Evolutionary conservation across 2,888 invertebrate species (phyloP).

Genomic region (Tetranychus truncatus): DNA sequence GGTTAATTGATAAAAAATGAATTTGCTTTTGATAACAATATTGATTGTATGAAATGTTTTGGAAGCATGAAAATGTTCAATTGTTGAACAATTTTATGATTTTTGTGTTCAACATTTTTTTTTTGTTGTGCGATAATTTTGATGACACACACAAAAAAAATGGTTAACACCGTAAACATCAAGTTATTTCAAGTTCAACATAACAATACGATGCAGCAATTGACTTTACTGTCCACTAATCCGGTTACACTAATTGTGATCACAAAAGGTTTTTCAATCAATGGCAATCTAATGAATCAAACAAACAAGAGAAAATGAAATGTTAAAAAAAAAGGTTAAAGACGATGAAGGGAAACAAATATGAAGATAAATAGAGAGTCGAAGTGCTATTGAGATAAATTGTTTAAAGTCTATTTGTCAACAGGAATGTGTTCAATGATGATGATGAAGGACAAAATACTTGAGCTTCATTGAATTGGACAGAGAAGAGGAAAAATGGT

Average conservation of each 20-base stretch:
- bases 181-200: neutral
- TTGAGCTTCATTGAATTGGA: neutral
- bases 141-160: neutral
- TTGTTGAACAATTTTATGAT: neutral
- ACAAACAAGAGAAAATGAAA: neutral
- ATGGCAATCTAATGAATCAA: neutral
- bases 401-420: neutral
- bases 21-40: neutral
- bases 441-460: neutral
- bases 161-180: neutral
- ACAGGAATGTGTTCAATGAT: neutral
- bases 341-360: neutral
- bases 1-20: too few relatives aligned
- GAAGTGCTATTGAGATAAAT: neutral
- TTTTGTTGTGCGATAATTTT: neutral
- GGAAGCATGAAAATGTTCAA: conserved; percentile 1
- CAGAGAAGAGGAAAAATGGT: neutral
- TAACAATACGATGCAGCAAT: neutral
- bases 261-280: neutral
- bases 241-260: neutral
- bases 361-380: neutral
- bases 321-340: neutral
- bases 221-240: neutral
- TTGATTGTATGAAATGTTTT: neutral
- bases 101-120: neutral